These are phyloP conservation scores for Chrysocyon brachyurus DNA, from an alignment of 2,797 vertebrate species.

Conservation along the genomic window DNA sequence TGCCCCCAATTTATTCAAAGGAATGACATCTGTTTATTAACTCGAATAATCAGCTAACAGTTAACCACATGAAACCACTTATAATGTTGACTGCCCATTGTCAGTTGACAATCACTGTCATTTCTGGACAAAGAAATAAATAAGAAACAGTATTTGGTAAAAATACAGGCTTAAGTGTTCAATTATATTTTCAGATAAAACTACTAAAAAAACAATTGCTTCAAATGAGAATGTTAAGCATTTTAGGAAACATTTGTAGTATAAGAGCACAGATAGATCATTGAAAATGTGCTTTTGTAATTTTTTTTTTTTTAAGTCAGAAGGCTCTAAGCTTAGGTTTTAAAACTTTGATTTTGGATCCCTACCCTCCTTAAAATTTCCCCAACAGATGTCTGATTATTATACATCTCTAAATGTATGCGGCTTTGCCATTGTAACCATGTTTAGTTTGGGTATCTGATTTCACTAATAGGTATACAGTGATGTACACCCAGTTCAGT, in stretches of 20 bases:
- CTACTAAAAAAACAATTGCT: not conserved
- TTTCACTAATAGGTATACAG: not conserved
- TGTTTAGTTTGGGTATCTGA: not conserved
- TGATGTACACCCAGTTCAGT: not conserved
- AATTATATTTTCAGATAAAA: constrained; percentile 11
- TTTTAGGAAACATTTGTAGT: constrained; percentile 32
- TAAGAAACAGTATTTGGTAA: not conserved
- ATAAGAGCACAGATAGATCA: not conserved
- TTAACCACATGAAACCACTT: constrained; percentile 45
- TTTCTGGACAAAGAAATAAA: not conserved
- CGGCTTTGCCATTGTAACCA: not conserved
- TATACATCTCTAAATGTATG: not conserved
- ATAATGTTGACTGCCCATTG: not conserved
- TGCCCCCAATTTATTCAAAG: not conserved
- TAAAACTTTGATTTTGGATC: not conserved
- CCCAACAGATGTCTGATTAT: not conserved
- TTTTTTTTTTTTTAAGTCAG: not conserved
- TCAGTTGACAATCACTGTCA: not conserved
- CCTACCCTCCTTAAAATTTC: not conserved
- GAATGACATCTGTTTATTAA: not conserved
- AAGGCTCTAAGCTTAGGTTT: not conserved
- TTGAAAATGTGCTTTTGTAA: not conserved
- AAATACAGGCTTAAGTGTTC: not conserved
- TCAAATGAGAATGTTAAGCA: not conserved
- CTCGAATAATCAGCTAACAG: not conserved